Conservation (phyloP, 2,888 invertebrate species). For the Athalia circularis region DNA sequence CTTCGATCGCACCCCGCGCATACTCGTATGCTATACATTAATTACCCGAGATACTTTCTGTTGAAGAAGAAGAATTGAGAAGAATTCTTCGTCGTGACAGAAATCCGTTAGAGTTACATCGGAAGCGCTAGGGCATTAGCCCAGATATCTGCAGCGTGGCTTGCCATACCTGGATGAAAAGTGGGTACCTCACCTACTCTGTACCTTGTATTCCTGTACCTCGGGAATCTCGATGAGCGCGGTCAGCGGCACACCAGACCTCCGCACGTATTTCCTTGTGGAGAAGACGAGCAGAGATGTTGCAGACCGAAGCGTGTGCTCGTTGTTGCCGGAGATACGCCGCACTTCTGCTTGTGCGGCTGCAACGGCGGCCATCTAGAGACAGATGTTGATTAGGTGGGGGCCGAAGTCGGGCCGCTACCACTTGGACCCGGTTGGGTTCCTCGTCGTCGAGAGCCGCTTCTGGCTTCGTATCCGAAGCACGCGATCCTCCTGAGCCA, state of each 20-base stretch:
- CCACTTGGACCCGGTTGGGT: constrained; percentile 57
- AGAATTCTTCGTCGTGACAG: not conserved
- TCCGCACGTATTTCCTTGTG: constrained; percentile 15
- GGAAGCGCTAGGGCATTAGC: constrained; percentile 5
- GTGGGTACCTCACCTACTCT: not conserved
- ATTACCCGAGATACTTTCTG: no score
- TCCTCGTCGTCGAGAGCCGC: constrained; percentile 63
- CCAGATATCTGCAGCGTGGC: not conserved
- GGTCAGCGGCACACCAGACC: not conserved
- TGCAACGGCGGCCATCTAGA: constrained; percentile 59
- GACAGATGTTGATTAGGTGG: constrained; percentile 69
- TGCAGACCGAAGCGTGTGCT: constrained; percentile 41
- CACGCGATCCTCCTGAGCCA: constrained; percentile 65
- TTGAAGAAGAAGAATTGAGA: no score
- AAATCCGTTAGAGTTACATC: constrained; percentile 20
- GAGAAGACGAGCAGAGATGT: constrained; percentile 37
- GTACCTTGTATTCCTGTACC: not conserved
- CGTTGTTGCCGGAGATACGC: no score
- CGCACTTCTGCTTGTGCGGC: constrained; percentile 38
- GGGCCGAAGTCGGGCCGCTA: constrained; percentile 58
- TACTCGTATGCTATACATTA: no score
- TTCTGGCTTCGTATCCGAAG: constrained; percentile 67
- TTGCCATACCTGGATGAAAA: not conserved
- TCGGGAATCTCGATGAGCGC: no score
- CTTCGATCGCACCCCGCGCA: constrained; percentile 4